Conservation (phyloP, 2,113 vertebrate genomes). For the Empidonax traillii region DNA sequence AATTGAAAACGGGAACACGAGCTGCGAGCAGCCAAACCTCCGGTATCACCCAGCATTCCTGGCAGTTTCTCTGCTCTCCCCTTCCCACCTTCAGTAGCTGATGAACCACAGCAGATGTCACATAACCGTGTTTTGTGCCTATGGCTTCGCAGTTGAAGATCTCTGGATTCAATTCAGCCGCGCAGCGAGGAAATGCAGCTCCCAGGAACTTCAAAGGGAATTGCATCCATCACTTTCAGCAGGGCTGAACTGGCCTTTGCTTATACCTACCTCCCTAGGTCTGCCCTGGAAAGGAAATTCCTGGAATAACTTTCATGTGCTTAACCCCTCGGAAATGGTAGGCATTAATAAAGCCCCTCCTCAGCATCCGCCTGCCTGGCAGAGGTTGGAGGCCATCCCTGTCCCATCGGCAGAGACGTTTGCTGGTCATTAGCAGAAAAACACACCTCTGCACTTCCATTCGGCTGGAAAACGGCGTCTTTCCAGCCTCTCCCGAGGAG, state of each 20-base stretch:
- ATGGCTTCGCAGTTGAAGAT: neutral
- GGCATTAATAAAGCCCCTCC: slow-evolving; percentile 49
- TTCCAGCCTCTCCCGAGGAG: slow-evolving; percentile 43
- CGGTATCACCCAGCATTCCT: neutral
- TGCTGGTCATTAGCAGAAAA: slow-evolving; percentile 3
- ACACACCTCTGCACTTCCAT: neutral
- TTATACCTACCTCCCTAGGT: slow-evolving; percentile 46
- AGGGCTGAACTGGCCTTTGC: slow-evolving; percentile 14
- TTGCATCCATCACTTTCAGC: slow-evolving; percentile 27
- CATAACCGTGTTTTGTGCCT: neutral
- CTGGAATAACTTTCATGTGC: slow-evolving; percentile 57
- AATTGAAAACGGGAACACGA: slow-evolving; percentile 55
- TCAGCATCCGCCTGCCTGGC: slow-evolving; percentile 35
- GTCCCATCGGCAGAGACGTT: neutral
- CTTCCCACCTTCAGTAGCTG: slow-evolving; percentile 24
- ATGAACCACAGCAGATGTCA: slow-evolving; percentile 8
- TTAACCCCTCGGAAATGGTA: slow-evolving; percentile 51
- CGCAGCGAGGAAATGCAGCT: neutral
- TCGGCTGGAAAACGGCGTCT: slow-evolving; percentile 31
- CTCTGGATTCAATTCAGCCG: slow-evolving; percentile 59
- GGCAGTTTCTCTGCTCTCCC: neutral
- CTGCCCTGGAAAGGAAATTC: slow-evolving; percentile 60
- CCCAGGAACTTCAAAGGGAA: slow-evolving; percentile 42
- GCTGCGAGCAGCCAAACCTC: neutral
- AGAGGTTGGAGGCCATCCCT: slow-evolving; percentile 31